These are phyloP conservation scores for Tromatobia lineatoria DNA, from an alignment of 2,888 invertebrate species.

Conservation along the genomic window DNA sequence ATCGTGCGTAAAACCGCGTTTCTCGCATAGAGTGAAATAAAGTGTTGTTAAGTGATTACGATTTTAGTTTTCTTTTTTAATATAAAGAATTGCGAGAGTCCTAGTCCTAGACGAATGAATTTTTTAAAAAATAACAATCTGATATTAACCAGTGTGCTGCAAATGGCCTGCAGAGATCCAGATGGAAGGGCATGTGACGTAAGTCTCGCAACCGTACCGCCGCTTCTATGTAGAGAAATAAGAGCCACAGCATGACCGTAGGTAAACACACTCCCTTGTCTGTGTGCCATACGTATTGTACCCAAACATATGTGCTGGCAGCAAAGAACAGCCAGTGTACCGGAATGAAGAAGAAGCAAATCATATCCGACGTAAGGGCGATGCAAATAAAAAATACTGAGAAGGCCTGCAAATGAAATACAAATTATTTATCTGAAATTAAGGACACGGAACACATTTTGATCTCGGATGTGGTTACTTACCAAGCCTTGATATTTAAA, in stretches of 20 bases:
- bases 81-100: too few species aligned
- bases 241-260: conserved; percentile 96
- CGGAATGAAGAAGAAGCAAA: conserved; percentile 99
- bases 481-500: conserved; percentile 99
- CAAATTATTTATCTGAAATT: conserved; percentile 4
- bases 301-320: conserved; percentile 99
- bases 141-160: conserved; percentile 96
- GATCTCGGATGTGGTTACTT: conserved; percentile 84
- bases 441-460: neutral
- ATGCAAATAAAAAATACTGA: conserved; percentile 99
- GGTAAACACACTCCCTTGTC: conserved; percentile 98
- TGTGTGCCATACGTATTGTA: conserved; percentile 99
- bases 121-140: neutral
- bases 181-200: conserved; percentile 93
- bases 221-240: conserved; percentile 98
- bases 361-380: conserved; percentile 98
- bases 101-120: too few species aligned
- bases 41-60: too few species aligned
- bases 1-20: too few species aligned
- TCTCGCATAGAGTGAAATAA: too few species aligned
- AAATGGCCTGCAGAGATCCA: conserved; percentile 97
- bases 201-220: conserved; percentile 94
- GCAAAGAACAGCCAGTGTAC: conserved; percentile 99
- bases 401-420: conserved; percentile 92
- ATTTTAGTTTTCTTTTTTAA: neutral